Evolutionary conservation across 2,113 vertebrate species (phyloP).

Genomic region (Meles meles): DNA sequence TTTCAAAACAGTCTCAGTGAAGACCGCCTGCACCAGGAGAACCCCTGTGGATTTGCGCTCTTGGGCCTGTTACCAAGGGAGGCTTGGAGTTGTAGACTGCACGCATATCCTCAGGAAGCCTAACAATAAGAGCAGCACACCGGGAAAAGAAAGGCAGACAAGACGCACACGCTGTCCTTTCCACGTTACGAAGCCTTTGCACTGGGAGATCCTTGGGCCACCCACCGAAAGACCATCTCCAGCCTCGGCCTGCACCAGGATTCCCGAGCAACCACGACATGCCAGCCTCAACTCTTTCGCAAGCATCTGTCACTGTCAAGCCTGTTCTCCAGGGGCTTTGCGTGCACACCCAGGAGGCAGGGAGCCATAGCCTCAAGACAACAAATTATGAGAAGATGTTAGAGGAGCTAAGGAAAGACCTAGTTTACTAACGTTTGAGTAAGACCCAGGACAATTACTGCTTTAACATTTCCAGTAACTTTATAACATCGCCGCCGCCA

Average conservation of each 20-base stretch:
- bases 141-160: background rate
- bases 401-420: background rate
- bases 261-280: background rate
- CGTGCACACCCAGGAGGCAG: background rate
- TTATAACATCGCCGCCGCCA: background rate
- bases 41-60: background rate
- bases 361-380: background rate
- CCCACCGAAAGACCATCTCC: background rate
- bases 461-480: background rate
- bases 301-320: background rate
- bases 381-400: background rate
- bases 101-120: background rate
- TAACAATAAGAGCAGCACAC: background rate
- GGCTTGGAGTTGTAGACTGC: background rate
- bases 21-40: background rate
- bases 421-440: background rate
- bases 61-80: background rate
- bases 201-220: background rate
- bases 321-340: background rate
- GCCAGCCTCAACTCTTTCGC: background rate
- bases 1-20: background rate
- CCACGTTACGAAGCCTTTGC: background rate
- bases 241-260: background rate
- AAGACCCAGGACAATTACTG: background rate
- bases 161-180: background rate